phyloP scores from a whole-genome alignment of 2,113 vertebrate genomes.

The Nothobranchius kuhntae region DNA sequence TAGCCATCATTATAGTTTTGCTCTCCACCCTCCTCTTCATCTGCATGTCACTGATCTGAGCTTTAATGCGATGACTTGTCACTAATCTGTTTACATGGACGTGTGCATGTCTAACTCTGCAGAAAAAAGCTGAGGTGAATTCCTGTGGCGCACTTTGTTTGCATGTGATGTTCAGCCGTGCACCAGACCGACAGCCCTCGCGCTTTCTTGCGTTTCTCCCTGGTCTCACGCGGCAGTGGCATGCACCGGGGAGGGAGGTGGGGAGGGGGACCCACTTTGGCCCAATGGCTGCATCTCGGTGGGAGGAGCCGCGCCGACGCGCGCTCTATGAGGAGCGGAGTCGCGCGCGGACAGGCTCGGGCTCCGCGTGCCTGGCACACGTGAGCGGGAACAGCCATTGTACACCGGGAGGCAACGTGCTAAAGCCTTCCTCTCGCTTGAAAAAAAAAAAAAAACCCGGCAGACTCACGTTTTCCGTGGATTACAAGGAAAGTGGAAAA shows the following conservation, averaged over 20 bases:
- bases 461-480: conserved; percentile 77
- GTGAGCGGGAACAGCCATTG: conserved; percentile 75
- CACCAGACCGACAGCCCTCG: conserved; percentile 57
- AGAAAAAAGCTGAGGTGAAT: conserved; percentile 25
- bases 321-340: conserved; percentile 60
- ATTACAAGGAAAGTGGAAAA: conserved; percentile 69
- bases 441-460: conserved; percentile 65
- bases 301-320: conserved; percentile 49
- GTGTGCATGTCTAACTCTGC: conserved; percentile 1
- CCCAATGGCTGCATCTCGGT: conserved; percentile 60
- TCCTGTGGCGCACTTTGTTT: conserved; percentile 36
- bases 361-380: conserved; percentile 78
- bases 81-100: conserved; percentile 23
- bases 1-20: no score
- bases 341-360: conserved; percentile 46
- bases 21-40: no score
- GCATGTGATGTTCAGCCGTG: conserved; percentile 59
- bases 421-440: conserved; percentile 57
- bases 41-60: not conserved
- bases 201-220: conserved; percentile 60
- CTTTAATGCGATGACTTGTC: not conserved
- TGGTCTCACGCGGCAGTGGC: conserved; percentile 80
- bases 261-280: conserved; percentile 70
- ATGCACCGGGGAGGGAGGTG: conserved; percentile 47
- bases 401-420: conserved; percentile 74